These are phyloP conservation scores for Acestrorhynchus altus DNA, from an alignment of 2,797 vertebrate genomes.

Conservation along the genomic window DNA sequence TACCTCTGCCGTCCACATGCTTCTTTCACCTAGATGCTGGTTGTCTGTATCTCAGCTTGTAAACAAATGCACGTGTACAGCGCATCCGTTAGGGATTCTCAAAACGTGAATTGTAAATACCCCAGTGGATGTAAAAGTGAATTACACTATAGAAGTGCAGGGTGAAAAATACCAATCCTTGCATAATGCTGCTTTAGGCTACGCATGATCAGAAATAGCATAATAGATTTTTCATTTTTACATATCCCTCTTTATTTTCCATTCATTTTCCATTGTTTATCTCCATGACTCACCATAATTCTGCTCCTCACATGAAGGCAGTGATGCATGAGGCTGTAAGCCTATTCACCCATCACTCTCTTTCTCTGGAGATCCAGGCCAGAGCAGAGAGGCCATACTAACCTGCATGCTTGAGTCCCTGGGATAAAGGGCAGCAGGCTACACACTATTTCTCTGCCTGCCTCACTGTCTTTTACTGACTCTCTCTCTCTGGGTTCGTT, in stretches of 20 bases:
- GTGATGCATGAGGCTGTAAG: conserved; percentile 68
- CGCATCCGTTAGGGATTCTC: too few relatives aligned
- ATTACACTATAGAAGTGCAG: too few relatives aligned
- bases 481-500: not conserved
- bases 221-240: not conserved
- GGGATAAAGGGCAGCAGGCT: conserved; percentile 47
- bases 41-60: too few relatives aligned
- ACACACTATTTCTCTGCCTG: not conserved
- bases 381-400: conserved; percentile 77
- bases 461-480: conserved; percentile 28
- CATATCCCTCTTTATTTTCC: conserved; percentile 30
- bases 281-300: conserved; percentile 36
- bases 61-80: too few relatives aligned
- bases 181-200: not conserved
- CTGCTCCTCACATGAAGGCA: conserved; percentile 48
- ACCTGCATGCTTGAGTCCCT: conserved; percentile 81
- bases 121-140: too few relatives aligned
- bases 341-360: conserved; percentile 62
- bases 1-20: too few relatives aligned
- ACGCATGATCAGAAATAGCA: not conserved
- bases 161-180: too few relatives aligned
- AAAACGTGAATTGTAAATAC: too few relatives aligned
- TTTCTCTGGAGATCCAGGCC: conserved; percentile 40
- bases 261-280: conserved; percentile 40
- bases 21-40: too few relatives aligned